A percentile compares a stretch with the other conserved stretches of the same genome.
phyloP scores from a whole-genome alignment of 1,140 invertebrate species.

The Asbolus verrucosus region DNA sequence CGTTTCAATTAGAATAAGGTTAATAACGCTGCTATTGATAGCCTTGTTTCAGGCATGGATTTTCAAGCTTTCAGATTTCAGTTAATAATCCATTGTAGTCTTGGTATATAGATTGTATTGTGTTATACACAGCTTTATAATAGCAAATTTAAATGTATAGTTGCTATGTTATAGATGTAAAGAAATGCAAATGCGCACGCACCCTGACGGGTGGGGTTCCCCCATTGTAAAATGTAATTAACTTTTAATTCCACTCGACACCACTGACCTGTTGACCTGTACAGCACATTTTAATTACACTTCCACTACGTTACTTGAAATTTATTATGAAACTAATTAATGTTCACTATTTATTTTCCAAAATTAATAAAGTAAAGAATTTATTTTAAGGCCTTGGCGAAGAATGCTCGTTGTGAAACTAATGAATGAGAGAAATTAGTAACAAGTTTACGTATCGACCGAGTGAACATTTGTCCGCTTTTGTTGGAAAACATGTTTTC shows the following conservation, averaged over 20 bases:
- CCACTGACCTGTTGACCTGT: slow-evolving; percentile 16
- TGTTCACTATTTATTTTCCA: slow-evolving; percentile 6
- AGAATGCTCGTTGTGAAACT: not conserved
- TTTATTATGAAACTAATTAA: slow-evolving; percentile 29
- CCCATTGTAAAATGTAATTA: slow-evolving; percentile 27
- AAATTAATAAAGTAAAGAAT: slow-evolving; percentile 6
- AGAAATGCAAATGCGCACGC: slow-evolving; percentile 22
- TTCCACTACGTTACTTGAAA: slow-evolving; percentile 1
- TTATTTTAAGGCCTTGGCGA: not conserved
- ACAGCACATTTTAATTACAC: slow-evolving; percentile 4
- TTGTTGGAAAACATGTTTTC: not conserved
- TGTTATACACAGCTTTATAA: too few species aligned
- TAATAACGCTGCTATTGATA: too few species aligned
- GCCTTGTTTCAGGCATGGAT: too few species aligned
- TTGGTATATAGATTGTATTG: not conserved
- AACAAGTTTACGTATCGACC: slow-evolving; percentile 22
- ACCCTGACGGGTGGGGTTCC: not conserved
- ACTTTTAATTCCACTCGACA: slow-evolving; percentile 22
- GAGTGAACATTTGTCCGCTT: not conserved
- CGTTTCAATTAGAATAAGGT: too few species aligned
- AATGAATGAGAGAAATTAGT: slow-evolving; percentile 20
- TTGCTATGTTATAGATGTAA: slow-evolving; percentile 7
- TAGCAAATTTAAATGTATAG: not conserved
- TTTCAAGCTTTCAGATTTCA: not conserved
- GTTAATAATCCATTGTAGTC: not conserved